Evolutionary conservation across 2,113 vertebrate species (phyloP).

Genomic region (Poeciliopsis retropinna): DNA sequence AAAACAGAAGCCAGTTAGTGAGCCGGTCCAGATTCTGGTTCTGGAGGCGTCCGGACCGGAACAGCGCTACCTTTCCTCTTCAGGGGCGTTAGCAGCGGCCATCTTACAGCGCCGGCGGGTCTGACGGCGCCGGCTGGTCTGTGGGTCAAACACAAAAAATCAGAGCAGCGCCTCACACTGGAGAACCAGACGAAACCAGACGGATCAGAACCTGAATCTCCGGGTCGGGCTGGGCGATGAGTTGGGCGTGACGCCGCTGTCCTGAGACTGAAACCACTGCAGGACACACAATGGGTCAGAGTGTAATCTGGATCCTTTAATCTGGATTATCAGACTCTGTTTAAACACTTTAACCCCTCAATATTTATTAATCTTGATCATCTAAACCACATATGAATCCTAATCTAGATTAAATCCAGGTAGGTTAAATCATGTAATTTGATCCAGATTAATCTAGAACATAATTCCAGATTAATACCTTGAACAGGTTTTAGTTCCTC

Average conservation of each 20-base stretch:
- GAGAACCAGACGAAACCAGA: neutral
- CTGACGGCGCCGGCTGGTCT: constrained; percentile 74
- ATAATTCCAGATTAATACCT: neutral
- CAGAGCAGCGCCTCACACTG: neutral
- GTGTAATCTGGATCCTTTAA: neutral
- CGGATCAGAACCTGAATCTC: constrained; percentile 69
- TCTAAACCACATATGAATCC: too few species aligned
- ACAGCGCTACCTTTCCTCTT: constrained; percentile 79
- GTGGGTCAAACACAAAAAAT: constrained; percentile 18
- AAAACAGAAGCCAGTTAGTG: neutral
- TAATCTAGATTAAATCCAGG: neutral
- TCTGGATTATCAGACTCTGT: neutral
- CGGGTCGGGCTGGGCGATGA: constrained; percentile 81
- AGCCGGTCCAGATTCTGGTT: too few species aligned
- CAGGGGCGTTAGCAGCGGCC: constrained; percentile 73
- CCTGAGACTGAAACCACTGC: constrained; percentile 76
- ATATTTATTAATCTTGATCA: too few species aligned
- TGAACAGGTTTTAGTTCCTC: neutral
- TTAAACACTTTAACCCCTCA: too few species aligned
- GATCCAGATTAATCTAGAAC: too few species aligned
- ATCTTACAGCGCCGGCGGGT: constrained; percentile 70
- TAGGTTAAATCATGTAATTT: too few species aligned
- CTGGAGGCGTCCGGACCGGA: too few species aligned
- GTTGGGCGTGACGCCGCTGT: constrained; percentile 81
- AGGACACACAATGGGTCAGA: constrained; percentile 6